Evolutionary conservation across 2,113 vertebrate genomes (phyloP), one percentile per base, ranked within the genome.

Genomic region (Sinosuthora webbiana): DNA sequence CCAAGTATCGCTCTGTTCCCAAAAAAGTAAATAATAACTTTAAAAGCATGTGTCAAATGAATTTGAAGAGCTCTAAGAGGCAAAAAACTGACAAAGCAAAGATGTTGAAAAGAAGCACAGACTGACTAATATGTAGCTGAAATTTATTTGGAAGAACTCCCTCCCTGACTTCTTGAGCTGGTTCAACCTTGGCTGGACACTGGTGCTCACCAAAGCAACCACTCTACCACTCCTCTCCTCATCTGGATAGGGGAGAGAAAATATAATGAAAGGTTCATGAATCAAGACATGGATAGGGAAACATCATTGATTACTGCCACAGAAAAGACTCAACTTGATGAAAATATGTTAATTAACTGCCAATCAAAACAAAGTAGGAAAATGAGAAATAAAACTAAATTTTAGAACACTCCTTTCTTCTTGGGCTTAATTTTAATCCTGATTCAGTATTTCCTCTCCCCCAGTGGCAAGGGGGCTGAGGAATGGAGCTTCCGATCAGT

Each of bases 271-370:
- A 65, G 3, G 2, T 21, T 56, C 15, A 15, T 57, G 18, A 37
- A 50, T 19, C 0, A 0, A 44, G 37, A 37, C 20, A 50, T 52
- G 18, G 18, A 28, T 8, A 44, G 23, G 21, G 57, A 27, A 35
- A 49, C 16, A 70, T 62, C 23, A 22, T 7, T 22, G 16, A 35
- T 71, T 49, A 49, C 30, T 20, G 2, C 2, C 6, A 15, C 25
- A 15, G 31, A 21, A 73, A 12, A 50, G 50, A 44, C 27, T 81
- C 18, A 15, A 7, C 7, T 44, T 33, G 12, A 81, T 7, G 13
- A 81, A 73, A 65, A 44, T 20, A 44, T 30, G 10, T 9, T 59
- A 19, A 74, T 27, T 44, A 50, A 59, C 7, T 33, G 44, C 5
- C 18, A 74, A 44, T 23, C 14, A 42, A 49, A 65, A 65, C 10